Conservation (phyloP, 2,888 invertebrate genomes). For the Pyrocoelia pectoralis region DNA sequence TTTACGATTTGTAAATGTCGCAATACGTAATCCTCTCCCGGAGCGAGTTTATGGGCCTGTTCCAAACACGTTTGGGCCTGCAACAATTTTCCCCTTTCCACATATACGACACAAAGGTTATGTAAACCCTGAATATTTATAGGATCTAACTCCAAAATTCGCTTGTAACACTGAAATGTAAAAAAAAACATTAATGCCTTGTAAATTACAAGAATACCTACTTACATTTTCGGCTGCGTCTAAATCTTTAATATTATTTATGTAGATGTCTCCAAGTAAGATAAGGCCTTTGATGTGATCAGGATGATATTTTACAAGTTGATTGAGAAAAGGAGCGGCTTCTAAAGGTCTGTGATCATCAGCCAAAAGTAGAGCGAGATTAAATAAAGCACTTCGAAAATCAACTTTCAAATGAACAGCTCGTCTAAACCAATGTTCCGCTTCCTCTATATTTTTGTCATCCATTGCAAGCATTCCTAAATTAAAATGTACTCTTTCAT, state of each 20-base stretch:
- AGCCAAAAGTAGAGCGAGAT: constrained; percentile 87
- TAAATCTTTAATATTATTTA: constrained; percentile 92
- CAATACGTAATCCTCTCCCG: constrained; percentile 89
- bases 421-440: constrained; percentile 90
- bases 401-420: constrained; percentile 88
- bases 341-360: constrained; percentile 89
- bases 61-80: constrained; percentile 86
- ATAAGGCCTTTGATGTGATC: constrained; percentile 95
- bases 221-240: constrained; percentile 93
- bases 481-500: constrained; percentile 94
- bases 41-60: constrained; percentile 82
- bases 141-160: constrained; percentile 86
- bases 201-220: constrained; percentile 36
- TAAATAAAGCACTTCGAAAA: constrained; percentile 94
- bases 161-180: constrained; percentile 81
- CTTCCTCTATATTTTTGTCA: constrained; percentile 85
- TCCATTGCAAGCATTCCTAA: constrained; percentile 98
- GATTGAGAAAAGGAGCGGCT: constrained; percentile 91
- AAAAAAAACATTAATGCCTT: too few species aligned
- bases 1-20: constrained; percentile 90
- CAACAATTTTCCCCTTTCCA: constrained; percentile 88
- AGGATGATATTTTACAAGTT: constrained; percentile 88
- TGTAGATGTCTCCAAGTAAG: constrained; percentile 93
- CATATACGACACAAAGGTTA: constrained; percentile 95
- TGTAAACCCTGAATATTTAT: constrained; percentile 94